Evolutionary conservation across 2,797 vertebrate species (phyloP).

Genomic region (Rhynchotus rufescens): DNA sequence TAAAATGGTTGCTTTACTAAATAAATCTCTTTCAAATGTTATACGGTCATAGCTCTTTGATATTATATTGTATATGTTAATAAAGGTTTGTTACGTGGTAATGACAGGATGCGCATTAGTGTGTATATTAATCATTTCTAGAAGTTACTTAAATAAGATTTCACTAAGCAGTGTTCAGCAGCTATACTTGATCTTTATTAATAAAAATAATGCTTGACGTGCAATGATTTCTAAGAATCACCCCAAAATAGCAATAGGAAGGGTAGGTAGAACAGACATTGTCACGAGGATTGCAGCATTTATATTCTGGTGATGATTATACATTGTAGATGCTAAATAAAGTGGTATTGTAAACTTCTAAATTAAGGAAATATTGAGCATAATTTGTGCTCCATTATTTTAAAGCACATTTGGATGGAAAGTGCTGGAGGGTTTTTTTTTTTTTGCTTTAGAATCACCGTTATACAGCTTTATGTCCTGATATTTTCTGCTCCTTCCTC

Average conservation of each 20-base stretch:
- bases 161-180: neutral
- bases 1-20: neutral
- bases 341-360: slow-evolving; percentile 8
- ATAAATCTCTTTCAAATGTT: neutral
- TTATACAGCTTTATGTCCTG: neutral
- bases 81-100: neutral
- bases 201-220: neutral
- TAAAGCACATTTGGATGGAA: slow-evolving; percentile 26
- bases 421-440: neutral
- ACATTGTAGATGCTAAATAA: slow-evolving; percentile 40
- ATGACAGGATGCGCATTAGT: neutral
- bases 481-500: slow-evolving; percentile 19
- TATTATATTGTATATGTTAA: neutral
- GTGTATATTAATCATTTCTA: neutral
- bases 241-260: slow-evolving; percentile 21
- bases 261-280: slow-evolving; percentile 17
- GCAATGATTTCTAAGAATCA: slow-evolving; percentile 13
- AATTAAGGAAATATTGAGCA: slow-evolving; percentile 32
- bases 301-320: slow-evolving; percentile 24
- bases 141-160: slow-evolving; percentile 15
- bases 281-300: slow-evolving; percentile 16
- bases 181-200: slow-evolving; percentile 29
- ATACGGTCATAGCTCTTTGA: neutral
- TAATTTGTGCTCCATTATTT: neutral
- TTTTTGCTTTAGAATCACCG: neutral